Conservation (phyloP, 2,888 invertebrate species). For the Leptinotarsa rubiginosa region DNA sequence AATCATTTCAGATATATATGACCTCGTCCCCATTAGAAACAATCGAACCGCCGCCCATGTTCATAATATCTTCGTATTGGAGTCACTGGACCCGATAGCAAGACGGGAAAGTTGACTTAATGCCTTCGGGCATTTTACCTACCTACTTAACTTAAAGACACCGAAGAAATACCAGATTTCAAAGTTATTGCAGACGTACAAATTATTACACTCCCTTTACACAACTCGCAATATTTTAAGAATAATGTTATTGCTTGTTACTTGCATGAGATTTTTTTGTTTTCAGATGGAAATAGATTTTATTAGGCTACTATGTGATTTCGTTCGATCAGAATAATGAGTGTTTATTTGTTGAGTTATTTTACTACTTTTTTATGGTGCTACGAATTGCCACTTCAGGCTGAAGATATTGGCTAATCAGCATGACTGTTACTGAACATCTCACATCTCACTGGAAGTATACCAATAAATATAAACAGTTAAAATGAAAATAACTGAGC, state of each 20-base stretch:
- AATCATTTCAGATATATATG: neutral
- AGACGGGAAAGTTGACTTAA: conserved; percentile 53
- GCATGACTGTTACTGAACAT: neutral
- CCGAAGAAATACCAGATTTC: conserved; percentile 45
- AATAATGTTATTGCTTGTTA: conserved; percentile 19
- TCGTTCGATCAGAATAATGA: conserved; percentile 6
- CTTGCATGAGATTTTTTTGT: conserved; percentile 5
- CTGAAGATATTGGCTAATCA: conserved; percentile 15
- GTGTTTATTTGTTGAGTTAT: conserved; percentile 19
- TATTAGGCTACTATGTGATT: conserved; percentile 11
- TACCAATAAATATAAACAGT: conserved; percentile 7
- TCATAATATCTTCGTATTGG: conserved; percentile 42
- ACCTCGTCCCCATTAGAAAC: neutral
- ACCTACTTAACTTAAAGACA: conserved; percentile 52
- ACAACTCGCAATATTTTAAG: conserved; percentile 15
- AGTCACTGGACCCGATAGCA: conserved; percentile 53
- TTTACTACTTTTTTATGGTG: conserved; percentile 18
- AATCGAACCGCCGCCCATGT: conserved; percentile 24
- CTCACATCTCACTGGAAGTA: neutral
- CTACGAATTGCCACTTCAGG: conserved; percentile 12
- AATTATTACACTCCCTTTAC: conserved; percentile 37
- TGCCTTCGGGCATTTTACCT: conserved; percentile 47
- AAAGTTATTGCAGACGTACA: conserved; percentile 44
- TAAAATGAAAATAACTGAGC: neutral
- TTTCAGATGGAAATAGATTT: conserved; percentile 1